phyloP scores from a whole-genome alignment of 1,140 invertebrate species.

The Drosophila willistoni region DNA sequence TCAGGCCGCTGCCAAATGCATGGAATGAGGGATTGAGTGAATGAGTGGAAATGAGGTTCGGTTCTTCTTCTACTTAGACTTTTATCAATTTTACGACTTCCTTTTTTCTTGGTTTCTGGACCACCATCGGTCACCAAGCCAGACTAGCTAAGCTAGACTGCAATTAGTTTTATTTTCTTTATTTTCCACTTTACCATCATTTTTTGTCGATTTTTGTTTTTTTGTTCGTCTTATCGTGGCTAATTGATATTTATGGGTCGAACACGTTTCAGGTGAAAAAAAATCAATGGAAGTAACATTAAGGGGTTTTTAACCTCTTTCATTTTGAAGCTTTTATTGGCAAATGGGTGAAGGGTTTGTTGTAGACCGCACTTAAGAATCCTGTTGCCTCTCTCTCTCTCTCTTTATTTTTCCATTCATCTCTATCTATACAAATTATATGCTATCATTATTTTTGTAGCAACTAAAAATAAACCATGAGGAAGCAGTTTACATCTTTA shows the following conservation, averaged over 20 bases:
- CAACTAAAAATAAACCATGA: constrained; percentile 62
- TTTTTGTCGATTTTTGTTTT: constrained; percentile 32
- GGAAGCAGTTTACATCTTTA: constrained; percentile 61
- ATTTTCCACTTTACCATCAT: constrained; percentile 42
- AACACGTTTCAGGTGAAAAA: constrained; percentile 59
- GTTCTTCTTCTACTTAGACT: constrained; percentile 41
- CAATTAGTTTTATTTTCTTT: constrained; percentile 66
- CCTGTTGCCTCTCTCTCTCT: background rate
- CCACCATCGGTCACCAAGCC: background rate
- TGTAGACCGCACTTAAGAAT: background rate
- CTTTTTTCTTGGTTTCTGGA: constrained; percentile 35
- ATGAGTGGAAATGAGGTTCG: constrained; percentile 5
- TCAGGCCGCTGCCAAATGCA: constrained; percentile 14
- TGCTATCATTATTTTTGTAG: constrained; percentile 49
- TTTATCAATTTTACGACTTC: constrained; percentile 75
- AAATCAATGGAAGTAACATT: constrained; percentile 35
- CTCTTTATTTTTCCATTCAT: constrained; percentile 8
- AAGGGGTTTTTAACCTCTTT: constrained; percentile 4
- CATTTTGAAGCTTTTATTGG: background rate
- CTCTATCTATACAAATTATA: constrained; percentile 42
- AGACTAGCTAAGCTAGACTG: constrained; percentile 60
- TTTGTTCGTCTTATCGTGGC: constrained; percentile 40
- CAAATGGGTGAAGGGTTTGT: background rate
- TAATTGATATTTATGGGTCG: constrained; percentile 73
- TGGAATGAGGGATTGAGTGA: background rate